These are phyloP conservation scores for Acestrorhynchus altus DNA, from an alignment of 2,797 vertebrate genomes.

Conservation along the genomic window DNA sequence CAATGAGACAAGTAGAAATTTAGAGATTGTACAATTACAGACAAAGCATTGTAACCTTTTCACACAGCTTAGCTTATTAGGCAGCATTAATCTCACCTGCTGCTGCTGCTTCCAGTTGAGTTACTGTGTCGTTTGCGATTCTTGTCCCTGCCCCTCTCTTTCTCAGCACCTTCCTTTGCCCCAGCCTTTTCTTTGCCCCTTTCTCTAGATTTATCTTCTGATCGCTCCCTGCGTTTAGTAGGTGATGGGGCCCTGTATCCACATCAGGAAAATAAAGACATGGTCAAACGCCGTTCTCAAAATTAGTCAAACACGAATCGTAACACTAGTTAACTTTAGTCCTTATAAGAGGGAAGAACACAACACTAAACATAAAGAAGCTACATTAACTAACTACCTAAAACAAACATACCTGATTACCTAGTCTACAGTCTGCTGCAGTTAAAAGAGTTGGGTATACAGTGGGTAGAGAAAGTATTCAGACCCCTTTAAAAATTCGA, in stretches of 20 bases:
- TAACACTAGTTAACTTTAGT: neutral
- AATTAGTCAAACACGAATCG: neutral
- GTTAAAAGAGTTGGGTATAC: too few relatives aligned
- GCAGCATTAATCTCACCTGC: slow-evolving; percentile 74
- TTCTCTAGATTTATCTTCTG: slow-evolving; percentile 93
- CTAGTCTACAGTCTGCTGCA: too few relatives aligned
- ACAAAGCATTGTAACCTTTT: neutral
- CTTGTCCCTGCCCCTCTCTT: slow-evolving; percentile 92
- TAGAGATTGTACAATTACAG: neutral
- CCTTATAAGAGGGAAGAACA: too few relatives aligned
- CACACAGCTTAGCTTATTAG: neutral
- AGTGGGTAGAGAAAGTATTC: too few relatives aligned
- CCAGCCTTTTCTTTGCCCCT: slow-evolving; percentile 88
- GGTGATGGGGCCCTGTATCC: slow-evolving; percentile 91
- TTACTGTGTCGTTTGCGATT: slow-evolving; percentile 90
- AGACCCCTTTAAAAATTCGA: too few relatives aligned
- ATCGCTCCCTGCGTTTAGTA: slow-evolving; percentile 91
- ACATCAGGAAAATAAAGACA: neutral
- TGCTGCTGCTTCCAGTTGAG: slow-evolving; percentile 93
- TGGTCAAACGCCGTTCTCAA: too few relatives aligned
- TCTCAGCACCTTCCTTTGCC: slow-evolving; percentile 89
- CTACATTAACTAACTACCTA: too few relatives aligned
- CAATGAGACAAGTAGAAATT: neutral
- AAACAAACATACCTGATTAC: too few relatives aligned
- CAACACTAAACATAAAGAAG: too few relatives aligned